These are phyloP conservation scores for Anser cygnoides DNA, from an alignment of 2,113 vertebrate species.

Conservation along the genomic window DNA sequence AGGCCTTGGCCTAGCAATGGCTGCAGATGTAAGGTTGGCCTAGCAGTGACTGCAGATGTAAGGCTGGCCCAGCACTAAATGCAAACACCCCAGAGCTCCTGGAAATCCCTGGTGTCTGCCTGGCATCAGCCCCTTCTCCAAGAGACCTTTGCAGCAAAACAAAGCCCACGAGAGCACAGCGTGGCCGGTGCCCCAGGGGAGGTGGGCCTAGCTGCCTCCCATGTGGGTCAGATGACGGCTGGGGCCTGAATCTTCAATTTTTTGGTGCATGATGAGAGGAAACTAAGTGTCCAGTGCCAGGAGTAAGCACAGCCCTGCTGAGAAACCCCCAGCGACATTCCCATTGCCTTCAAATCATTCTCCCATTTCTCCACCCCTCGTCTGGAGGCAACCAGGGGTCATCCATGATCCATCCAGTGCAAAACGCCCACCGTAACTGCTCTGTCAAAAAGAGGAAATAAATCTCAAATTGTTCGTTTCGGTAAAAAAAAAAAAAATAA, in stretches of 20 bases:
- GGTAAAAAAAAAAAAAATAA: neutral
- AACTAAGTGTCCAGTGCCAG: neutral
- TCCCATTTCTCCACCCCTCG: neutral
- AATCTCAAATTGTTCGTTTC: neutral
- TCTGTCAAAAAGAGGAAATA: neutral
- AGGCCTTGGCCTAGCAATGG: neutral
- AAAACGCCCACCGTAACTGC: neutral
- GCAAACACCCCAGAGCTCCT: neutral
- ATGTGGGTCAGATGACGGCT: neutral
- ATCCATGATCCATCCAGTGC: neutral
- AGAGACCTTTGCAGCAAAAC: neutral
- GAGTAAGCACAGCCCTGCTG: neutral
- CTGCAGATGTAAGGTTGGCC: neutral
- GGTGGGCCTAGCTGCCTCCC: neutral
- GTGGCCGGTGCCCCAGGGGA: neutral
- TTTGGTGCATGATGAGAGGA: neutral
- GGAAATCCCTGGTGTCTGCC: neutral
- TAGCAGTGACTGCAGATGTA: neutral
- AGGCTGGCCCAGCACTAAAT: neutral
- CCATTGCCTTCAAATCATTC: neutral
- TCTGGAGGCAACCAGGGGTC: neutral
- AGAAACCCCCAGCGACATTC: neutral
- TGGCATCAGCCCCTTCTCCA: neutral
- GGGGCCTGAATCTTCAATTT: neutral
- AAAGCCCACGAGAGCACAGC: neutral